Evolutionary conservation across 2,113 vertebrate genomes (phyloP).

Genomic region (Grantiella picta): DNA sequence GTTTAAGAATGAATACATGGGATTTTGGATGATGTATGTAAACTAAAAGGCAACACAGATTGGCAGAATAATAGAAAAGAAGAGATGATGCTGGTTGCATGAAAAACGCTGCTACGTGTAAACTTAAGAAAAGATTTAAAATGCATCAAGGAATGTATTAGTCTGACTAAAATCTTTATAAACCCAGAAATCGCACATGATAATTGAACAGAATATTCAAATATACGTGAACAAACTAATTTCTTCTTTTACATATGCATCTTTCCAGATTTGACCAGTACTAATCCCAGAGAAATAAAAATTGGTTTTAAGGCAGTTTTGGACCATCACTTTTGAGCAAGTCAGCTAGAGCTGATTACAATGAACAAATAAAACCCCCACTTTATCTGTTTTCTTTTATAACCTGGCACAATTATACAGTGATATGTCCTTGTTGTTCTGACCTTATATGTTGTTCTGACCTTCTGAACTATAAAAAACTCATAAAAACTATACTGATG

Average conservation of each 20-base stretch:
- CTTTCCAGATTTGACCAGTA: background rate
- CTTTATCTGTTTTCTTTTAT: background rate
- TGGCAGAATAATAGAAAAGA: background rate
- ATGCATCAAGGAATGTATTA: background rate
- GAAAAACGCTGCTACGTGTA: background rate
- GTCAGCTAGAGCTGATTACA: background rate
- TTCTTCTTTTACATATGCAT: background rate
- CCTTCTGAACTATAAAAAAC: background rate
- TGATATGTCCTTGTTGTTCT: background rate
- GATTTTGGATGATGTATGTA: background rate
- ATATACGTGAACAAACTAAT: background rate
- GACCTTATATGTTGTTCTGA: background rate
- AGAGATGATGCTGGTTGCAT: background rate
- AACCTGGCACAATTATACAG: background rate
- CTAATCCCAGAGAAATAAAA: background rate
- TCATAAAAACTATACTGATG: background rate
- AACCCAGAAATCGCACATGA: background rate
- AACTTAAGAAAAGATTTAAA: background rate
- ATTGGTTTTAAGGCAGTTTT: background rate
- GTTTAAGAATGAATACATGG: background rate
- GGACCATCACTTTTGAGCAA: background rate
- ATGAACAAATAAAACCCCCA: background rate
- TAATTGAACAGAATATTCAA: background rate
- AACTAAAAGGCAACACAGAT: background rate
- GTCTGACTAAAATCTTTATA: background rate